Conservation (phyloP, 2,888 invertebrate species). For the Tachina lurida region DNA sequence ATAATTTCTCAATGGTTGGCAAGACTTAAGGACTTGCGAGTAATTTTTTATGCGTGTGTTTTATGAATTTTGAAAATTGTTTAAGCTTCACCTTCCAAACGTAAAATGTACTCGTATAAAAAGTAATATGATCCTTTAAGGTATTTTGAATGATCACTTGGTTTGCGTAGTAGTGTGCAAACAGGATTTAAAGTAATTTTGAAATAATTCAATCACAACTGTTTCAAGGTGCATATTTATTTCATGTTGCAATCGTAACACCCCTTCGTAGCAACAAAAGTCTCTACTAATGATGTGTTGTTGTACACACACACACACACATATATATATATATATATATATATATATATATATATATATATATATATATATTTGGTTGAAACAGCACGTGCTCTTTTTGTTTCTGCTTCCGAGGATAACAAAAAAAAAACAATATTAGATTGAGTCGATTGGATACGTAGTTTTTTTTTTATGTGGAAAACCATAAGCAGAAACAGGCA, state of each 20-base stretch:
- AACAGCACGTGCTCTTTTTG: conserved; percentile 63
- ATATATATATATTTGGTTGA: background rate
- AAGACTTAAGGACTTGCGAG: background rate
- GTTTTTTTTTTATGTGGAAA: background rate
- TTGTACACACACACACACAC: background rate
- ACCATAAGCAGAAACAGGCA: background rate
- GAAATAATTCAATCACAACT: conserved; percentile 66
- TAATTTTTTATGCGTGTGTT: conserved; percentile 47
- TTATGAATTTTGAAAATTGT: conserved; percentile 55
- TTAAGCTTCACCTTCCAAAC: conserved; percentile 59
- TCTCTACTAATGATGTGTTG: conserved; percentile 18
- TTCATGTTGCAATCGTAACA: conserved; percentile 43
- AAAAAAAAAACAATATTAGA: conserved; percentile 16
- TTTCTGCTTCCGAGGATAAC: conserved; percentile 42
- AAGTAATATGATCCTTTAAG: conserved; percentile 51
- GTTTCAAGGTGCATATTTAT: conserved; percentile 59
- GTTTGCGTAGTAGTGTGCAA: conserved; percentile 27
- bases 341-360: too few relatives aligned
- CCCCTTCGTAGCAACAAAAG: conserved; percentile 32
- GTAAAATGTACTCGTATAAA: conserved; percentile 7
- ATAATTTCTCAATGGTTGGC: background rate
- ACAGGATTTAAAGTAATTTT: conserved; percentile 61
- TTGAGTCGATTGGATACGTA: background rate
- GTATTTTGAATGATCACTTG: conserved; percentile 56
- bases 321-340: too few relatives aligned